phyloP scores from a whole-genome alignment of 1,140 invertebrate species.

The Triops longicaudatus region DNA sequence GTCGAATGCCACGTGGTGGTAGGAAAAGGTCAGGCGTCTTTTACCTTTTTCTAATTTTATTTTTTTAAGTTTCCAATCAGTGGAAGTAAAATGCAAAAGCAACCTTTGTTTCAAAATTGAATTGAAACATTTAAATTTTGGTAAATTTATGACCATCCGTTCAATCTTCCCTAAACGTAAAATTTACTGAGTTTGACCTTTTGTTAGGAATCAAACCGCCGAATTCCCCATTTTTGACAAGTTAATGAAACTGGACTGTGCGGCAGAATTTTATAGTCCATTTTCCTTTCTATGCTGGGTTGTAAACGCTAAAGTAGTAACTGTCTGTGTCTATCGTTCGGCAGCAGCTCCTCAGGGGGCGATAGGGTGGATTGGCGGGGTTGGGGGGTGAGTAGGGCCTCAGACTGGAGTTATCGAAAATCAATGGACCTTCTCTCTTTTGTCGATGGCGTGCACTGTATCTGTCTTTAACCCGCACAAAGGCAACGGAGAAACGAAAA shows the following conservation, averaged over 20 bases:
- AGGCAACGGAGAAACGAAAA: background rate
- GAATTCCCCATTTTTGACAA: too few species aligned
- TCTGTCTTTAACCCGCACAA: background rate
- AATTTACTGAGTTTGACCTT: too few species aligned
- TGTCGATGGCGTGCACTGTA: background rate
- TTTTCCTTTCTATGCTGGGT: background rate
- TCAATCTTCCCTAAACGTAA: too few species aligned
- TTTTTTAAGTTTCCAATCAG: too few species aligned
- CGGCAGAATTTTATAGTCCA: background rate
- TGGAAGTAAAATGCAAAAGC: too few species aligned
- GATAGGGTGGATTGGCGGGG: background rate
- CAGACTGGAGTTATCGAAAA: slow-evolving; percentile 9
- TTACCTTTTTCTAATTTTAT: too few species aligned
- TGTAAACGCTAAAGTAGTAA: background rate
- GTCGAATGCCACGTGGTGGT: too few species aligned
- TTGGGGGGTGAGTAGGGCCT: background rate
- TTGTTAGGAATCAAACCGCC: too few species aligned
- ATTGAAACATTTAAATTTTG: too few species aligned
- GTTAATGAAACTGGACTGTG: background rate
- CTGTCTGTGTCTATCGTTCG: background rate
- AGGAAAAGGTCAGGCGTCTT: too few species aligned
- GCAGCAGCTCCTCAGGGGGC: background rate
- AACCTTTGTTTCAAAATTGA: too few species aligned
- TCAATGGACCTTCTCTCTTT: background rate
- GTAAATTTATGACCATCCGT: too few species aligned